Percentiles rank a stretch among this genome's conserved stretches.
These are phyloP conservation scores for Lasaia peninsularis DNA, from an alignment of 1,140 invertebrate genomes.

Conservation along the genomic window DNA sequence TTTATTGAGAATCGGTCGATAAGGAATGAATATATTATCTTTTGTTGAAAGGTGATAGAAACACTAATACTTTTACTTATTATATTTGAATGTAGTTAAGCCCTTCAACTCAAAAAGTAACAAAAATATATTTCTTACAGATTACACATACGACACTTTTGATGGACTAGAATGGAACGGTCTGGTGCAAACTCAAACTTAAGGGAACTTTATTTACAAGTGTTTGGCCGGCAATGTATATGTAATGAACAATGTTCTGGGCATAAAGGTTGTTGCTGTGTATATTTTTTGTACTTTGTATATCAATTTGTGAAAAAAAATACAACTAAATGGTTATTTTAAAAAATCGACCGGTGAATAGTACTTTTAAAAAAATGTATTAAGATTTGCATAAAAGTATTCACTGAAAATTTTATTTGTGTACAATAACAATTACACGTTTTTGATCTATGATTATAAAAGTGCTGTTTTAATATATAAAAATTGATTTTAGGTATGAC, in stretches of 20 bases:
- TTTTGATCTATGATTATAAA: background rate
- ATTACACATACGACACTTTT: constrained; percentile 29
- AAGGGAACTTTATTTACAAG: constrained; percentile 16
- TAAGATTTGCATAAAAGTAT: background rate
- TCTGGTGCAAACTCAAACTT: constrained; percentile 16
- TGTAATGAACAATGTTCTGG: constrained; percentile 23
- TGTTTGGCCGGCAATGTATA: constrained; percentile 15
- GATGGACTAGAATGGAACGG: constrained; percentile 27
- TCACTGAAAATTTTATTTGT: background rate
- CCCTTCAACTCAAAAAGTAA: too few species aligned
- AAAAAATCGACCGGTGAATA: constrained; percentile 29
- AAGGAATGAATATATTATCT: too few species aligned
- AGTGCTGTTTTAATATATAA: background rate
- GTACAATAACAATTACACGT: background rate
- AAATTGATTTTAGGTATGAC: constrained; percentile 7
- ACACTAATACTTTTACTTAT: too few species aligned
- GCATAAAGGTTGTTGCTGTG: constrained; percentile 53
- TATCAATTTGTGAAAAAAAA: constrained; percentile 47
- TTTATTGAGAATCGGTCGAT: too few species aligned
- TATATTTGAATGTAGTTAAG: too few species aligned
- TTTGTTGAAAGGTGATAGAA: too few species aligned
- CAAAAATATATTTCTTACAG: constrained; percentile 25
- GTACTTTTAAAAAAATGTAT: constrained; percentile 22
- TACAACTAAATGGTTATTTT: constrained; percentile 48
- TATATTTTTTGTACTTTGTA: constrained; percentile 75